A percentile compares a stretch with the other conserved stretches of the same genome.
Evolutionary conservation across 2,888 invertebrate genomes (phyloP).

Genomic region (Cephus nigrinus): DNA sequence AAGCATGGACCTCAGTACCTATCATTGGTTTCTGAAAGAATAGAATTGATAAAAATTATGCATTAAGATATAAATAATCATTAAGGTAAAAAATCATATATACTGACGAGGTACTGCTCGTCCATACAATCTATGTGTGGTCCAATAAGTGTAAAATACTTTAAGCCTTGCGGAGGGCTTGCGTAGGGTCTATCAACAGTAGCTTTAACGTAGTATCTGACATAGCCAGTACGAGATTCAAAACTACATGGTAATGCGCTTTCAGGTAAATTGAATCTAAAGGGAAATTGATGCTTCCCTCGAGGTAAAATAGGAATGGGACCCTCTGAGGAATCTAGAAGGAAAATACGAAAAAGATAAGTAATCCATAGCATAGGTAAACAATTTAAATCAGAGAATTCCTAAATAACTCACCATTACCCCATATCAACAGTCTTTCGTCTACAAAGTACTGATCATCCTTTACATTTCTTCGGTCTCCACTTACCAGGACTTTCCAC

Average conservation of each 20-base stretch:
- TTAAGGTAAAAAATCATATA: neutral
- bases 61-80: neutral
- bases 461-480: slow-evolving; percentile 78
- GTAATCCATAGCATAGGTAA: neutral
- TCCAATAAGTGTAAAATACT: slow-evolving; percentile 82
- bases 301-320: slow-evolving; percentile 77
- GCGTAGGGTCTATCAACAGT: slow-evolving; percentile 82
- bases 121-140: slow-evolving; percentile 86
- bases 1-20: slow-evolving; percentile 73
- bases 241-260: slow-evolving; percentile 80
- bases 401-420: slow-evolving; percentile 70
- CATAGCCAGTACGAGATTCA: slow-evolving; percentile 79
- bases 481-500: slow-evolving; percentile 80
- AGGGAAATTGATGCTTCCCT: slow-evolving; percentile 78
- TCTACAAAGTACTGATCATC: slow-evolving; percentile 84
- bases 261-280: slow-evolving; percentile 78
- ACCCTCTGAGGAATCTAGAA: slow-evolving; percentile 70
- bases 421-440: slow-evolving; percentile 79
- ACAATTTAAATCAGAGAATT: neutral
- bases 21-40: slow-evolving; percentile 73
- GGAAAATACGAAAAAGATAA: neutral
- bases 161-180: slow-evolving; percentile 82
- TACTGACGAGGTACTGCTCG: slow-evolving; percentile 76
- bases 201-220: slow-evolving; percentile 79
- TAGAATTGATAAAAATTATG: neutral